Evolutionary conservation across 1,140 invertebrate genomes (phyloP).

Genomic region (Cheumatopsyche charites): DNA sequence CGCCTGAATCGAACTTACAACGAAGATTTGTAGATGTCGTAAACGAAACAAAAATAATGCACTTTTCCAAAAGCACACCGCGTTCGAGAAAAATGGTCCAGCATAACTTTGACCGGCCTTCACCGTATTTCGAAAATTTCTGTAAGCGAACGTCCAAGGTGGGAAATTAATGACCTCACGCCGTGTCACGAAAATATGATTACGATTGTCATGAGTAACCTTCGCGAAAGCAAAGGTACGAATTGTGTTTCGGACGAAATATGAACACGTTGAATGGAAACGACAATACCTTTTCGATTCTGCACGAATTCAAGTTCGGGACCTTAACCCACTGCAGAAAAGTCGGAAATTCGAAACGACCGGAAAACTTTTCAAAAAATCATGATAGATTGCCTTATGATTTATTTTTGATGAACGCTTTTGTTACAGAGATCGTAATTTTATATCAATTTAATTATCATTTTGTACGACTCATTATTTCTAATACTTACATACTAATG

Average conservation of each 20-base stretch:
- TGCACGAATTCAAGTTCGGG: conserved; percentile 18
- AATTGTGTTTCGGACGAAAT: neutral
- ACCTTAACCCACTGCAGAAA: conserved; percentile 23
- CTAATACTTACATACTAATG: too few relatives aligned
- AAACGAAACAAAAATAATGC: too few relatives aligned
- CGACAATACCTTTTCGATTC: neutral
- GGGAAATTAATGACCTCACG: conserved; percentile 5
- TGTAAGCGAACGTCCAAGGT: neutral
- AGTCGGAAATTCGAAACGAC: neutral
- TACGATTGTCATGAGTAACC: neutral
- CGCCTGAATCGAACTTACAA: too few relatives aligned
- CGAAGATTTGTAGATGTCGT: too few relatives aligned
- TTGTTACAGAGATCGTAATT: neutral
- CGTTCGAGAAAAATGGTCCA: neutral
- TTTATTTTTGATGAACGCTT: conserved; percentile 7
- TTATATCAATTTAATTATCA: too few relatives aligned
- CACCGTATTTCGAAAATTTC: neutral
- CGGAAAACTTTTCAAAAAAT: conserved; percentile 12
- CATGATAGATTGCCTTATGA: neutral
- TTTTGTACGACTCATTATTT: too few relatives aligned
- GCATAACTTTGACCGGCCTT: conserved; percentile 10
- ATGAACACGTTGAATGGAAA: neutral
- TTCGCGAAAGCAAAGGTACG: neutral
- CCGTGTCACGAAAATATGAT: conserved; percentile 19
- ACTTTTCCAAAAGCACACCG: neutral